A percentile compares a stretch with the other conserved stretches of the same genome.
Conservation (phyloP, 2,113 vertebrate genomes). For the Lonchura striata region DNA sequence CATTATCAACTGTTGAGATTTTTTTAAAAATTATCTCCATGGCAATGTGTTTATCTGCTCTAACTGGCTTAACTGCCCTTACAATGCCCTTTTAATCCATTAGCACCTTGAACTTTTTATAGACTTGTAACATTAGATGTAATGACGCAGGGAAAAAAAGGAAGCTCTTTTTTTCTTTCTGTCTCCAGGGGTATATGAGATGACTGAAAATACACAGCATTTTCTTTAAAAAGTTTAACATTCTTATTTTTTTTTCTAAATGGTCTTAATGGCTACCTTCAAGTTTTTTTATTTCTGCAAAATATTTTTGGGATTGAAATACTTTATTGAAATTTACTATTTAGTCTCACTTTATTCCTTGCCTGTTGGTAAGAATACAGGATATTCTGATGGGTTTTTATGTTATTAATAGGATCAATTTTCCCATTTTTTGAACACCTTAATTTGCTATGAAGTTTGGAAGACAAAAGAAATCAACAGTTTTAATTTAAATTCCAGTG, state of each 20-base stretch:
- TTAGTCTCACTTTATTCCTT: background rate
- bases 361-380: background rate
- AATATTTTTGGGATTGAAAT: background rate
- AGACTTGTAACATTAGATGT: background rate
- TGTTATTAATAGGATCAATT: background rate
- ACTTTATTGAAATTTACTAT: background rate
- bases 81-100: background rate
- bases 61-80: background rate
- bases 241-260: background rate
- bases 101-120: background rate
- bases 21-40: background rate
- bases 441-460: background rate
- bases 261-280: rapidly evolving
- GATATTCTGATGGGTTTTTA: background rate
- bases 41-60: background rate
- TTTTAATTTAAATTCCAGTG: background rate
- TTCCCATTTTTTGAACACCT: background rate
- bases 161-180: background rate
- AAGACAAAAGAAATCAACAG: background rate
- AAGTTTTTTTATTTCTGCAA: background rate
- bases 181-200: rapidly evolving
- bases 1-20: background rate
- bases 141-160: background rate
- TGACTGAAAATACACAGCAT: background rate
- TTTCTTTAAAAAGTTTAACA: background rate